These are phyloP conservation scores for Coronaproctus castanopsis DNA, from an alignment of 2,888 invertebrate species.

Conservation along the genomic window DNA sequence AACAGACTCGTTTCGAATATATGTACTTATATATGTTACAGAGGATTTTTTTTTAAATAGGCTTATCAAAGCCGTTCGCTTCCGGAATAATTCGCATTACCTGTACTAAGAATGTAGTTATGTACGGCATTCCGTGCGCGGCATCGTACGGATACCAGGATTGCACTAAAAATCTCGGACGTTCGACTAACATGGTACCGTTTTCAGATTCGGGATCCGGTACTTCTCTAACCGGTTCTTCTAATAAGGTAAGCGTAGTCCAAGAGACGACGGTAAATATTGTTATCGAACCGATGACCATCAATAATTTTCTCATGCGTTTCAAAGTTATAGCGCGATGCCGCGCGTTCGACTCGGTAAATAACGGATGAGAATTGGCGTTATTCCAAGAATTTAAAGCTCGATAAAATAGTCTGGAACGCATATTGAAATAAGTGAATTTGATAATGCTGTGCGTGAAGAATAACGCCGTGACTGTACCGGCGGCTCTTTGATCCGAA, in stretches of 20 bases:
- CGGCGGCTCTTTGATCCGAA: slow-evolving; percentile 48
- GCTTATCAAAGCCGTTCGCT: no score
- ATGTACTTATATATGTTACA: no score
- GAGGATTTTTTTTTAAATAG: no score
- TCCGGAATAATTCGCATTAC: no score
- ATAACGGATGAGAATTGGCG: slow-evolving; percentile 54
- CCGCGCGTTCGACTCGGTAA: slow-evolving; percentile 59
- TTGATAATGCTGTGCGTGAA: slow-evolving; percentile 60
- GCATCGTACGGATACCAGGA: slow-evolving; percentile 60
- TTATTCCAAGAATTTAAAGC: slow-evolving; percentile 59
- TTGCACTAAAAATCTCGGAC: slow-evolving; percentile 50
- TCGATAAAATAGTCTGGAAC: slow-evolving; percentile 43
- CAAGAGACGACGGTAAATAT: slow-evolving; percentile 41
- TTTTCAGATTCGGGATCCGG: slow-evolving; percentile 48
- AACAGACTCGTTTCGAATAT: no score
- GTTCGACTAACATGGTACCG: slow-evolving; percentile 41
- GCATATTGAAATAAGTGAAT: slow-evolving; percentile 46
- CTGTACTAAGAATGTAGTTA: slow-evolving; percentile 44
- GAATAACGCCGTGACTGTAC: slow-evolving; percentile 62
- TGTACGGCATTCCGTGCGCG: slow-evolving; percentile 44
- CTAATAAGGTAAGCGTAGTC: slow-evolving; percentile 61
- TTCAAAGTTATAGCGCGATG: slow-evolving; percentile 45
- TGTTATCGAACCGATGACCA: slow-evolving; percentile 42
- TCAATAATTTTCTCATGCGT: slow-evolving; percentile 51
- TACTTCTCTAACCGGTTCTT: slow-evolving; percentile 46